Base-by-base conservation (phyloP, 1,140 invertebrate genomes). In the Panagrolaimus sp. region DNA sequence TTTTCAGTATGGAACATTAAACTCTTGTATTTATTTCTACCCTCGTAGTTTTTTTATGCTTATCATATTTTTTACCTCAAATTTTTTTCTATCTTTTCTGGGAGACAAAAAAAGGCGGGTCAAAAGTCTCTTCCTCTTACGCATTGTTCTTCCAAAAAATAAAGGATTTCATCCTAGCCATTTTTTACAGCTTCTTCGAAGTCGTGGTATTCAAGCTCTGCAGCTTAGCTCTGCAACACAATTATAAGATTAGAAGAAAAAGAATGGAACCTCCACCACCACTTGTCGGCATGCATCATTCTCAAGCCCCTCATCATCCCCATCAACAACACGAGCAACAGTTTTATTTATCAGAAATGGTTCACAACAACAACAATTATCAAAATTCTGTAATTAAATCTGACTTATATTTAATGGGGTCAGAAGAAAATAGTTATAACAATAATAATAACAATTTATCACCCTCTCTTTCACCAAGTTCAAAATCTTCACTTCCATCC, bases 121-220 rank as follows among this genome's bases (percentile, higher is more conserved):
- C 51, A 9, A 5, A 57, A 11, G 27, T 11, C 51, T 16, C 51
- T 57, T 57, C 20, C 51, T n/a, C n/a, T n/a, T n/a, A n/a, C n/a
- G n/a, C 11, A 16, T 25, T 20, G 51, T 27, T 57, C 51, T 27
- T 57, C 20, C 51, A 38, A 38, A 38, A 38, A 38, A 2, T 38
- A 2, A 38, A 38, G 31, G 31, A 38, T 9, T 67, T 47, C 51
- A 45, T 45, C 57, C 53, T 68, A 47, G 48, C 42, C 46, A 45
- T 25, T 20, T 47, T 27, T 45, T 27, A 46, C 70, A 77, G 75
- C 63, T 77, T 45, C 72, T 77, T 31, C 71, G 75, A 53, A 77
- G 75, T 69, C 74, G 75, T 31, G 75, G 75, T 47, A 75, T 77
- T 48, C 64, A 77, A 62, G 75, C 75, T n/a, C 67, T 77, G n/a